These are phyloP conservation scores for Gortyna flavago DNA, from an alignment of 2,888 invertebrate genomes.

Conservation along the genomic window DNA sequence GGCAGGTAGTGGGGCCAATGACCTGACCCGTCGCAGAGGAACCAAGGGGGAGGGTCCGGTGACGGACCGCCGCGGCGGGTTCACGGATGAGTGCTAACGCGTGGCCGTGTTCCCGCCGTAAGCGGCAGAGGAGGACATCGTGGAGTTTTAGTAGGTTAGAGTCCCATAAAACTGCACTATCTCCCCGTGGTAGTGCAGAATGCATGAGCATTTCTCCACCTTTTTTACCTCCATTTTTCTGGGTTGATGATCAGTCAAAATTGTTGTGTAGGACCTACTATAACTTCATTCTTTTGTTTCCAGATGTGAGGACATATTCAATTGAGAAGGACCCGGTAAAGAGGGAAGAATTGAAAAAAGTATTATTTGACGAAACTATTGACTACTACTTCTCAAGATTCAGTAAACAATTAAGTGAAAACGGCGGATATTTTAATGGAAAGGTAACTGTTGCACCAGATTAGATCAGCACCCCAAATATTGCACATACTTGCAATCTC, in stretches of 20 bases:
- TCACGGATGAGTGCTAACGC: too few relatives aligned
- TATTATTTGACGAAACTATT: constrained; percentile 70
- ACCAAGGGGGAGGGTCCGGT: too few relatives aligned
- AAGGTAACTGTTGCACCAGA: constrained; percentile 71
- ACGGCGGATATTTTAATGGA: constrained; percentile 79
- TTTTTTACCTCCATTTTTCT: neutral
- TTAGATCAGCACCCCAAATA: neutral
- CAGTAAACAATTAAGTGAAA: constrained; percentile 78
- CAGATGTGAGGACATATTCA: constrained; percentile 25
- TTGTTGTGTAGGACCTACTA: neutral
- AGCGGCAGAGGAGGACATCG: too few relatives aligned
- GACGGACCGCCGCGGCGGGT: too few relatives aligned
- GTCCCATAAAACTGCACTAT: too few relatives aligned
- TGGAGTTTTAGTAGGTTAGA: too few relatives aligned
- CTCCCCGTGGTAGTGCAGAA: too few relatives aligned
- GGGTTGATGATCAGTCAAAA: neutral
- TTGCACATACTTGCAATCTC: neutral
- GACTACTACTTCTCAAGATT: constrained; percentile 81
- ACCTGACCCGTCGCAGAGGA: too few relatives aligned
- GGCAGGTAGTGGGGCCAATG: too few relatives aligned
- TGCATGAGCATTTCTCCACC: too few relatives aligned
- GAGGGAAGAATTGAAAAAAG: constrained; percentile 22
- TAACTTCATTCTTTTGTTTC: neutral
- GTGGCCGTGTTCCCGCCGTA: too few relatives aligned
- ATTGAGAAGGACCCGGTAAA: constrained; percentile 33